Base-by-base conservation (phyloP, 92 coral and sea anemone genomes). In the Actinostola sp. region DNA sequence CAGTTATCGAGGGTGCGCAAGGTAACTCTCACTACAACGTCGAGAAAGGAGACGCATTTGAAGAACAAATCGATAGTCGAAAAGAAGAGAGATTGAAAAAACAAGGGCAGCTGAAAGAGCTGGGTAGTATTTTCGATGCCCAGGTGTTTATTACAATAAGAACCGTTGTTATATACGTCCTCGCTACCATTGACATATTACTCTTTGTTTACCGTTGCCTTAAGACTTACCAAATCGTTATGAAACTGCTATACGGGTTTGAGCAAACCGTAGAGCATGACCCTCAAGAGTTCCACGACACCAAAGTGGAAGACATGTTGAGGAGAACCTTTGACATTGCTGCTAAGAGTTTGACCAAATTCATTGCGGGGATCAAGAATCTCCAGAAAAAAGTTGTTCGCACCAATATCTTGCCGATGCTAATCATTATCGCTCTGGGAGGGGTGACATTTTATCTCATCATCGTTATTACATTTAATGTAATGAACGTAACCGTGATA, bases 121-220 rank as follows among this genome's bases (percentile, higher is more conserved):
- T 55, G 30, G 76, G 88, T 38, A 77, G 48, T 17, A 62, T 81
- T 36, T 81, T 85, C 50, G 75, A 89, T 50, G 73, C 78, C n/a
- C 77, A 86, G 24, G 88, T 76, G 32, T 89, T 89, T 11, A 23
- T 42, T 41, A 35, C 58, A n/a, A 76, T 90, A 23, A 71, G 61
- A 51, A 75, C 62, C 21, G 79, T 84, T n/a, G 62, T 86, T 32
- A 46, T 82, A 52, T 81, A 78, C n/a, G 82, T 85, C 1, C 26
- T 89, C 25, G 86, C 76, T 15, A 49, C 83, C 8, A 77, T 89
- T 6, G 95, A 89, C 32, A 72, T 78, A 28, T 70, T 89, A 10
- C 95, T 89, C 9, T 78, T 89, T 1, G 78, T 89, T n/a, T 89
- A 81, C 55, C 84, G 95, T 1, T 57, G 82, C 58, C 36, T 89